A percentile compares a stretch with the other conserved stretches of the same genome.
These are phyloP conservation scores for Pachycephala philippinensis DNA, from an alignment of 2,113 vertebrate species.

Conservation along the genomic window DNA sequence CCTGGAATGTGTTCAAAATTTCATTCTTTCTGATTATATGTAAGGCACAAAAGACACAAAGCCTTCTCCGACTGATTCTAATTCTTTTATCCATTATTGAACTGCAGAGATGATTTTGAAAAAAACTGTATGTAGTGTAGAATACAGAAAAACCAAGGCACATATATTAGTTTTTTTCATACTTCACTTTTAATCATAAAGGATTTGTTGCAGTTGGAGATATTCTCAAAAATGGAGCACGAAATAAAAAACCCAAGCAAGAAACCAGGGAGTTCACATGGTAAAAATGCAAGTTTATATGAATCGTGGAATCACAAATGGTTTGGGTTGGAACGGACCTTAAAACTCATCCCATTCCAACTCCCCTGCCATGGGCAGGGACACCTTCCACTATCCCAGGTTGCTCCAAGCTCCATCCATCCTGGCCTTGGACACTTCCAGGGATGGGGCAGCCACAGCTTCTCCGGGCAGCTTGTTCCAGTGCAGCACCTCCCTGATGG, in stretches of 20 bases:
- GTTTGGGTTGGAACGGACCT: background rate
- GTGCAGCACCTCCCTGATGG: too few species aligned
- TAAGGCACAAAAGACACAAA: background rate
- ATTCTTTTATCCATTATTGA: conserved; percentile 10
- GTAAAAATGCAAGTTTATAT: background rate
- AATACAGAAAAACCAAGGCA: background rate
- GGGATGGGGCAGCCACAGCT: background rate
- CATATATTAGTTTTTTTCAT: background rate
- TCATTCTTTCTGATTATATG: conserved; percentile 22
- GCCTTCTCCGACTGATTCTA: background rate
- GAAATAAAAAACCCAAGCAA: background rate
- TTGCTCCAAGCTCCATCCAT: rapidly evolving
- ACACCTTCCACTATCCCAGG: background rate
- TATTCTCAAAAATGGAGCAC: background rate
- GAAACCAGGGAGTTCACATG: background rate
- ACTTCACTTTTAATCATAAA: background rate
- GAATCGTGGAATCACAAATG: background rate
- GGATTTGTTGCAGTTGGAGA: background rate
- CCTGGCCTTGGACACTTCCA: background rate
- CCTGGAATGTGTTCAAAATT: background rate
- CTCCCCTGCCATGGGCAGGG: background rate
- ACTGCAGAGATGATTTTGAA: background rate
- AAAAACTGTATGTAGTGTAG: background rate
- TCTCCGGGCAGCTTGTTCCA: background rate
- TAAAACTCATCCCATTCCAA: rapidly evolving